Evolutionary conservation across 2,113 vertebrate species (phyloP).

Genomic region (Chroicocephalus ridibundus): DNA sequence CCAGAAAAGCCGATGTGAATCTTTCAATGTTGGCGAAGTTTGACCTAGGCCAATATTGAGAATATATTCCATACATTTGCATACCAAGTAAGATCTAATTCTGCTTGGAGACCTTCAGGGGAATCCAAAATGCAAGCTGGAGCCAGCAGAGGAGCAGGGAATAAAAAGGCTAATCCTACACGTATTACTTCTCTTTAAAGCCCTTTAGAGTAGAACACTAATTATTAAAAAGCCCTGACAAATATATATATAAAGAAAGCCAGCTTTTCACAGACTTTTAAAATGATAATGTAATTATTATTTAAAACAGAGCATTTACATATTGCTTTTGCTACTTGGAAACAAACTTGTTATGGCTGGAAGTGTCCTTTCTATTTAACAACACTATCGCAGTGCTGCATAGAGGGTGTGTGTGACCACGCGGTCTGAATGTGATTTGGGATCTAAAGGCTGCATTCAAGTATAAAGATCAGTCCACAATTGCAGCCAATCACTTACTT

Average conservation of each 20-base stretch:
- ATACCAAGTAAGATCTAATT: neutral
- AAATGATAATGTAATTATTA: conserved; percentile 13
- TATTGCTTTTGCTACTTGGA: neutral
- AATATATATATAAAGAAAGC: neutral
- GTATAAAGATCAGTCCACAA: neutral
- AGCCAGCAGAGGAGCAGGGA: neutral
- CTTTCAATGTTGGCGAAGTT: neutral
- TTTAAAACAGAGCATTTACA: neutral
- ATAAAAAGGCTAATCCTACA: neutral
- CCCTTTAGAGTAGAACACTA: neutral
- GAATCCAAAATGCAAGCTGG: neutral
- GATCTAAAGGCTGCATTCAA: neutral
- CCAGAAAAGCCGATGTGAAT: neutral
- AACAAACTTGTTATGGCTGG: neutral
- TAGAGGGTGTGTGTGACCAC: accelerated
- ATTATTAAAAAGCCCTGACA: neutral
- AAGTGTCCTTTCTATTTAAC: neutral
- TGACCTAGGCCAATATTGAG: neutral
- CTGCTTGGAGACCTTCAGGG: neutral
- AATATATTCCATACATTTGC: neutral
- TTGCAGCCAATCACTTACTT: neutral
- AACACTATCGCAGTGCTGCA: neutral
- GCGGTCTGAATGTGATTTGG: neutral
- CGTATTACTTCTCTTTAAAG: neutral
- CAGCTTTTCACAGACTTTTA: neutral